A percentile compares a stretch with the other conserved stretches of the same genome.
These are phyloP conservation scores for Caenorhabditis sp. DNA, from an alignment of 2,888 invertebrate genomes.

Conservation along the genomic window DNA sequence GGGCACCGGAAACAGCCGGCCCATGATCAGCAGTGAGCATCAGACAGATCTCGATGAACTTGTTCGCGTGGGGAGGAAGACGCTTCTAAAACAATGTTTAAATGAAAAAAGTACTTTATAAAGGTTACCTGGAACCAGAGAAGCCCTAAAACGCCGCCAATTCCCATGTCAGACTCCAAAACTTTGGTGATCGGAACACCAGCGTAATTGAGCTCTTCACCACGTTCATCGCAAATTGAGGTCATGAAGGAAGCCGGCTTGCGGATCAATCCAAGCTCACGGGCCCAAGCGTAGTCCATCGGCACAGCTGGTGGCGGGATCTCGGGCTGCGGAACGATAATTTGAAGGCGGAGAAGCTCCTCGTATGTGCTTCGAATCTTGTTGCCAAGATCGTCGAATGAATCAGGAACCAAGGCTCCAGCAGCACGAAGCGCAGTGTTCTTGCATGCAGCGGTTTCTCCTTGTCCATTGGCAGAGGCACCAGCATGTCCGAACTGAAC, in stretches of 20 bases:
- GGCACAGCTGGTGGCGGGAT: slow-evolving; percentile 98
- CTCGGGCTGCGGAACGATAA: slow-evolving; percentile 90
- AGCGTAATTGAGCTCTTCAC: slow-evolving; percentile 86
- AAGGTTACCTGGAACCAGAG: slow-evolving; percentile 94
- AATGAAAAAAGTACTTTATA: slow-evolving; percentile 48
- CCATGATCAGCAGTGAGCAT: slow-evolving; percentile 99
- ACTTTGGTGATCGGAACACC: slow-evolving; percentile 89
- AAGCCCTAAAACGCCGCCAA: slow-evolving; percentile 95
- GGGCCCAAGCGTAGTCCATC: slow-evolving; percentile 99
- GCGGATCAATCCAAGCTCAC: slow-evolving; percentile 97
- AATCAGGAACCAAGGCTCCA: slow-evolving; percentile 92
- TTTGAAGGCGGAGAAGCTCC: slow-evolving; percentile 86
- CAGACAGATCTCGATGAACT: slow-evolving; percentile 98
- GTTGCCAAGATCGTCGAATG: slow-evolving; percentile 92
- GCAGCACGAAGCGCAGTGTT: slow-evolving; percentile 88
- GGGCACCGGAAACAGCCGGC: slow-evolving; percentile 92
- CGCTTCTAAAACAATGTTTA: slow-evolving; percentile 66
- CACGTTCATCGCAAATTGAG: slow-evolving; percentile 98
- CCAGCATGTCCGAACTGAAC: slow-evolving; percentile 99
- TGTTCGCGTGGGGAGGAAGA: slow-evolving; percentile 92
- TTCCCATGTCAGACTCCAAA: slow-evolving; percentile 93
- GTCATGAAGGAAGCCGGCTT: slow-evolving; percentile 99
- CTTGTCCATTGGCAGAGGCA: slow-evolving; percentile 93
- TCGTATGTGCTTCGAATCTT: slow-evolving; percentile 80
- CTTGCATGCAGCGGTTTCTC: slow-evolving; percentile 94